Base-by-base conservation (phyloP, 2,888 invertebrate genomes). In the Euspilapteryx auroguttella region DNA sequence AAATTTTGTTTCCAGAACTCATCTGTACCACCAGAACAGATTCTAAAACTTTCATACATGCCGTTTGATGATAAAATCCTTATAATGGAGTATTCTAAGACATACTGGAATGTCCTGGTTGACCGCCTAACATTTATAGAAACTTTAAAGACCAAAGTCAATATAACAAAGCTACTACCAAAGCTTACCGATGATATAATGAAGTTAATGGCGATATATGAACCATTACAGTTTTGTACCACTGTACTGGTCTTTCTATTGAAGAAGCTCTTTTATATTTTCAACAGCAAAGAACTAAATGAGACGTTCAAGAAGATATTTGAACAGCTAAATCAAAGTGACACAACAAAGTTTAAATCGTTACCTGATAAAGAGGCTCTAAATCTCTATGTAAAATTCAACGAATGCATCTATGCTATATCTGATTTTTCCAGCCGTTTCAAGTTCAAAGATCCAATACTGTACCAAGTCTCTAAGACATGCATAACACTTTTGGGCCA, bases 41-140 rank as follows among this genome's bases (percentile, higher is more conserved):
- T 71, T 0, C 37, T 75, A 0, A 68, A 69, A 35, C 34, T 75
- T 3, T 71, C 73, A 0, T 57, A 48, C 33, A 62, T 68, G 61
- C 54, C 65, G 0, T 71, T 71, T 10, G 62, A 71, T 34, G 26
- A 44, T 0, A 43, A 49, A 17, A 35, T 48, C 2, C 36, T 65
- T 0, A 37, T 66, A 0, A 40, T 37, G 0, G 63, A 68, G 23
- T 61, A 71, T 30, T 37, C 36, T 15, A 71, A 68, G 33, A 69
- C 66, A 0, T 75, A 73, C 33, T 69, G 68, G 62, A 59, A 58
- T 12, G 55, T 75, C 0, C 14, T 73, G 0, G 55, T 46, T 0
- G 71, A 73, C 25, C 37, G 69, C 20, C 34, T 73, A 1, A 31
- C 40, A 0, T 73, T 54, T 27, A 49, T 71, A 1, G 69, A 66